Conservation (phyloP, 2,113 vertebrate genomes). For the Phocoena sinus region DNA sequence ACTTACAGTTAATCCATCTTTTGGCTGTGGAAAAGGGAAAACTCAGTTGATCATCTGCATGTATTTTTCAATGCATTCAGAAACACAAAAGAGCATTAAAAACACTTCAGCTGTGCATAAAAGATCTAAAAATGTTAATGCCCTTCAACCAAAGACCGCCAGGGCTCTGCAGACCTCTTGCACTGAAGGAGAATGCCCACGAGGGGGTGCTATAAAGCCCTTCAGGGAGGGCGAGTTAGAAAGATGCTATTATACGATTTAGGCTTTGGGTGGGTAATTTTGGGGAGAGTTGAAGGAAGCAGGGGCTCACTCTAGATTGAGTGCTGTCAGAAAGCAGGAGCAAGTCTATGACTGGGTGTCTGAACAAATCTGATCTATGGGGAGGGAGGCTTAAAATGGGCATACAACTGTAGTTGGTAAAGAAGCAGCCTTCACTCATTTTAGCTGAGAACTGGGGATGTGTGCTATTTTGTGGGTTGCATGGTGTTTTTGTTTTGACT, state of each 20-base stretch:
- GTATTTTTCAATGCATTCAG: not conserved
- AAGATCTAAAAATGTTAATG: not conserved
- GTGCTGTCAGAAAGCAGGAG: not conserved
- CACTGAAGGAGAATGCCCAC: not conserved
- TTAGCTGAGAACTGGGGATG: not conserved
- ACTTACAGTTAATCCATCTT: not conserved
- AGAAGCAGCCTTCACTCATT: not conserved
- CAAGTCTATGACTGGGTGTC: not conserved
- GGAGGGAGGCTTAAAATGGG: not conserved
- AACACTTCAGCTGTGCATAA: not conserved
- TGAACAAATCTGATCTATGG: not conserved
- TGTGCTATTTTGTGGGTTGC: not conserved
- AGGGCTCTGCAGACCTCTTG: not conserved
- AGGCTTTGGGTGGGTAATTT: not conserved
- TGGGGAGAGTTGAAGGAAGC: not conserved
- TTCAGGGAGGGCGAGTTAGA: not conserved
- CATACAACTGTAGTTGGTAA: not conserved
- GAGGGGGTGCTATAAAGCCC: not conserved
- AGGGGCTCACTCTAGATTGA: not conserved
- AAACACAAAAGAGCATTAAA: not conserved
- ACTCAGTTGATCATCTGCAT: not conserved
- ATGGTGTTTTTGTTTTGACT: not conserved
- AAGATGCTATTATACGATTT: not conserved
- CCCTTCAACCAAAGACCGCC: not conserved
- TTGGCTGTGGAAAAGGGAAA: not conserved